Evolutionary conservation across 2,888 invertebrate species (phyloP).

Genomic region (Tillus elongatus): DNA sequence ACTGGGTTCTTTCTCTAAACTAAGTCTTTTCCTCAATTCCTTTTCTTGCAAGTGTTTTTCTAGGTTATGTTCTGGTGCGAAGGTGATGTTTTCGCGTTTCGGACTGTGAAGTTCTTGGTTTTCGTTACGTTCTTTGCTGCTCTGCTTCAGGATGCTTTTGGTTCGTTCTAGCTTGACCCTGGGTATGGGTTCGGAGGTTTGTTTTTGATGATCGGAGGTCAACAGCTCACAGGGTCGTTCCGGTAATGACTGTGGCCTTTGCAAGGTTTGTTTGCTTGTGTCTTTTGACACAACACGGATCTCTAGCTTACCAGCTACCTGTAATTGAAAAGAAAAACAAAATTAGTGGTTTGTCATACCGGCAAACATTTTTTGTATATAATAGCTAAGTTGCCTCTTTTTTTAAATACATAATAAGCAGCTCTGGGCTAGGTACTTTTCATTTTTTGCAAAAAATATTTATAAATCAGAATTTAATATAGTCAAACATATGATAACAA

Average conservation of each 20-base stretch:
- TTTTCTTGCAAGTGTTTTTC: slow-evolving; percentile 26
- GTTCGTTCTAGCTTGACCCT: slow-evolving; percentile 33
- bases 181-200: slow-evolving; percentile 17
- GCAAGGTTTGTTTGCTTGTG: slow-evolving; percentile 6
- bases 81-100: slow-evolving; percentile 36
- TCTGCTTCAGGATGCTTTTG: slow-evolving; percentile 39
- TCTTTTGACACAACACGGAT: slow-evolving; percentile 61
- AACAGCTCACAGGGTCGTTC: too few relatives aligned
- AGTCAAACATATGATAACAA: too few relatives aligned
- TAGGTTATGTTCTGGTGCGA: slow-evolving; percentile 29
- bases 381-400: too few relatives aligned
- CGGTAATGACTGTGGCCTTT: slow-evolving; percentile 8
- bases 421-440: too few relatives aligned
- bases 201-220: slow-evolving; percentile 1
- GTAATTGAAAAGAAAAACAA: slow-evolving; percentile 9
- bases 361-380: too few relatives aligned
- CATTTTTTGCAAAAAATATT: too few relatives aligned
- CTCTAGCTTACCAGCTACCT: slow-evolving; percentile 71
- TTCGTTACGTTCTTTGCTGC: slow-evolving; percentile 35
- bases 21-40: slow-evolving; percentile 26
- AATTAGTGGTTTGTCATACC: too few relatives aligned
- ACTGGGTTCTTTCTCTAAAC: slow-evolving; percentile 22
- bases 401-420: too few relatives aligned
- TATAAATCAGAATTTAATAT: too few relatives aligned
- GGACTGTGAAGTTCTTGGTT: slow-evolving; percentile 31